Evolutionary conservation across 2,888 invertebrate genomes (phyloP).

Genomic region (Drosophila multiciliata): DNA sequence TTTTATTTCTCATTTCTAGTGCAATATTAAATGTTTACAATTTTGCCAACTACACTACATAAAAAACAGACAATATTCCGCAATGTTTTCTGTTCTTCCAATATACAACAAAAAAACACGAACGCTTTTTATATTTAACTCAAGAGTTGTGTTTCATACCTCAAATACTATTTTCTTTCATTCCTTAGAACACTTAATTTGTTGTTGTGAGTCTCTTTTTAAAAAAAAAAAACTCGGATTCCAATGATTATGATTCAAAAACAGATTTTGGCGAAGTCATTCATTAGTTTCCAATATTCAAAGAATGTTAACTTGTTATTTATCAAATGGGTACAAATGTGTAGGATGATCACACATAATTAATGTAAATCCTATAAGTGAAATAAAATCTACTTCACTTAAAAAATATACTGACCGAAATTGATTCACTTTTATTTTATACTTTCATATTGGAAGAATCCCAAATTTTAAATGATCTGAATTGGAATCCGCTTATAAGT

Average conservation of each 20-base stretch:
- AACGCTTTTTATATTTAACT: constrained; percentile 4
- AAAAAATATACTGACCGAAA: not conserved
- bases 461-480: not conserved
- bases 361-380: not conserved
- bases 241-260: constrained; percentile 4
- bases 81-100: constrained; percentile 4
- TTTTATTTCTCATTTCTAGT: constrained; percentile 51
- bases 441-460: not conserved
- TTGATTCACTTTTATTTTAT: not conserved
- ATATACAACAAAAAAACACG: constrained; percentile 18
- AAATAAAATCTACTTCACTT: not conserved
- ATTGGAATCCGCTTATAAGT: constrained; percentile 22
- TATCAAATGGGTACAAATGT: not conserved
- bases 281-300: not conserved
- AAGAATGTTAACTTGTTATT: not conserved
- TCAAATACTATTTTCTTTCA: constrained; percentile 12
- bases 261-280: not conserved
- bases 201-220: constrained; percentile 10
- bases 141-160: constrained; percentile 19
- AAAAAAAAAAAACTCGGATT: constrained; percentile 9
- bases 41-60: constrained; percentile 20
- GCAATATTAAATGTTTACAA: constrained; percentile 67
- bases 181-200: constrained; percentile 26
- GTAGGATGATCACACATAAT: not conserved
- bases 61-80: constrained; percentile 19